These are phyloP conservation scores for Odocoileus virginianus DNA, from an alignment of 2,113 vertebrate species.

Conservation along the genomic window DNA sequence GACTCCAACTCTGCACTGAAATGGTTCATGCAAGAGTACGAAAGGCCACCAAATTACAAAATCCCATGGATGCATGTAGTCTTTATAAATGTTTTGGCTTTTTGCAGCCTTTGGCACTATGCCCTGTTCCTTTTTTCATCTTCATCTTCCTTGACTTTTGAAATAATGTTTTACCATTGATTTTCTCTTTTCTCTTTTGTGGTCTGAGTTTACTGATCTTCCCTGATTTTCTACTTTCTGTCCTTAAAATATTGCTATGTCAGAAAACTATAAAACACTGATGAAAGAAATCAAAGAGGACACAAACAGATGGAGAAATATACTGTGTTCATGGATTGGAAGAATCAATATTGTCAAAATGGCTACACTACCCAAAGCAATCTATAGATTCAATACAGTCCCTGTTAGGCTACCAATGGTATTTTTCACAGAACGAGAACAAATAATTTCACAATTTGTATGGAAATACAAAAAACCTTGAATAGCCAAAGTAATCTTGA, in stretches of 20 bases:
- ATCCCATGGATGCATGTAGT: background rate
- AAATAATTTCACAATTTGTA: too few species aligned
- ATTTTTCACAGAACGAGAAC: too few species aligned
- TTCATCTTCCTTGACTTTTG: background rate
- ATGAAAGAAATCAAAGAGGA: too few species aligned
- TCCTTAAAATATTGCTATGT: background rate
- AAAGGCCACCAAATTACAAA: background rate
- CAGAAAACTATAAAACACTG: too few species aligned
- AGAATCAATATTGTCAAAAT: too few species aligned
- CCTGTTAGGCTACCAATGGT: too few species aligned
- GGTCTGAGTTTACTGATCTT: background rate
- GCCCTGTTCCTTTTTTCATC: background rate
- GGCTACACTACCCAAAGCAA: too few species aligned
- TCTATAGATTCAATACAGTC: too few species aligned
- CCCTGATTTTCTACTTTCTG: background rate
- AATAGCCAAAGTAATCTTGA: too few species aligned
- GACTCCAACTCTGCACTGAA: background rate
- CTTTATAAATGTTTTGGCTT: background rate
- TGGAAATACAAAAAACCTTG: too few species aligned
- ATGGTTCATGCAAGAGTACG: background rate
- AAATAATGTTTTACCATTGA: background rate
- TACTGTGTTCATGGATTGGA: too few species aligned
- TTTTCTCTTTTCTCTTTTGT: background rate
- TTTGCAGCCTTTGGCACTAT: background rate
- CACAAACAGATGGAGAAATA: too few species aligned